Percentiles rank a stretch among this genome's conserved stretches.
Conservation (phyloP, 2,113 vertebrate genomes). For the Irena cyanogastra region DNA sequence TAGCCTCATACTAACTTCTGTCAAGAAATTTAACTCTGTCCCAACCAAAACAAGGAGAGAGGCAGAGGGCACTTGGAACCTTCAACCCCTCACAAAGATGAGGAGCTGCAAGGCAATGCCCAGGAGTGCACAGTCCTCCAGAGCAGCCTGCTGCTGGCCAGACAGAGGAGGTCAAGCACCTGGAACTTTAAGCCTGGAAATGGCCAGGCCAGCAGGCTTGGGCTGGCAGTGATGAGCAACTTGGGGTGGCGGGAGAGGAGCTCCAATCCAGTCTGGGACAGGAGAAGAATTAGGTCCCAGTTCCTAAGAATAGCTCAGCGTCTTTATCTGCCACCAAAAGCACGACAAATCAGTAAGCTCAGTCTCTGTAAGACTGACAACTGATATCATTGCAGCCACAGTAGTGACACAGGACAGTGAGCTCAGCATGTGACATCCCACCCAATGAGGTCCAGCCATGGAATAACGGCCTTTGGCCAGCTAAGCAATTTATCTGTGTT, state of each 20-base stretch:
- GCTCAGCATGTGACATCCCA: neutral
- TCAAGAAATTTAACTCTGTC: neutral
- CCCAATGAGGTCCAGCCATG: neutral
- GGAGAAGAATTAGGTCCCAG: neutral
- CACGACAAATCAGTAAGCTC: neutral
- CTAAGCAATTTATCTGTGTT: rapidly evolving
- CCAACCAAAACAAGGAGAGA: neutral
- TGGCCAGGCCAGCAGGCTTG: neutral
- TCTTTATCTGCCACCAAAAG: neutral
- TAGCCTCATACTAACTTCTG: neutral
- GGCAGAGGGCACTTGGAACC: neutral
- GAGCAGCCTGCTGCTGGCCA: neutral
- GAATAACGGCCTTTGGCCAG: neutral
- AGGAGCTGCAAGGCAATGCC: neutral
- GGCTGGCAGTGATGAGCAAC: neutral
- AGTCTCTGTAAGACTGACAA: neutral
- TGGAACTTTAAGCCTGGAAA: neutral
- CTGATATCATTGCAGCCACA: neutral
- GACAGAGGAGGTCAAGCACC: neutral
- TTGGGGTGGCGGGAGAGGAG: rapidly evolving
- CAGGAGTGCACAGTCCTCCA: rapidly evolving
- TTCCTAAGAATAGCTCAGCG: rapidly evolving
- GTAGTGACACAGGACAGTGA: rapidly evolving
- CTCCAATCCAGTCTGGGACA: neutral
- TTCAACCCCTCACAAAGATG: neutral